Evolutionary conservation across 2,888 invertebrate species (phyloP).

Genomic region (Hypercompe scribonia): DNA sequence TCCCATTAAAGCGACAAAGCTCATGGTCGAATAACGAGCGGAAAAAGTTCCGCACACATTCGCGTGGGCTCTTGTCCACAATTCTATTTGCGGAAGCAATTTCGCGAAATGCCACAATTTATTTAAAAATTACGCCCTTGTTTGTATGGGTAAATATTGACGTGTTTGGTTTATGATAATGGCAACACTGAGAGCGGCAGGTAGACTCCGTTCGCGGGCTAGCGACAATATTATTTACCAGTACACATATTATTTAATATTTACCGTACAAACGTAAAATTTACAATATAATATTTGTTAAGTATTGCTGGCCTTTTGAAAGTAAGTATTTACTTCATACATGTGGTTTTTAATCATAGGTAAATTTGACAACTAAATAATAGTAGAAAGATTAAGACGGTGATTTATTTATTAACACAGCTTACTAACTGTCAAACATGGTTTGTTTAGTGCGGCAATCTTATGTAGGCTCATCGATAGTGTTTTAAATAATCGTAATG

Average conservation of each 20-base stretch:
- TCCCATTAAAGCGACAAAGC: slow-evolving; percentile 62
- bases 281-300: slow-evolving; percentile 85
- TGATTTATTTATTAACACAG: slow-evolving; percentile 52
- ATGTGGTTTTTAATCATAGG: slow-evolving; percentile 83
- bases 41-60: slow-evolving; percentile 80
- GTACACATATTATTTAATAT: slow-evolving; percentile 85
- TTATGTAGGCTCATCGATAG: not conserved
- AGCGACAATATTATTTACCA: slow-evolving; percentile 83
- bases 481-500: not conserved
- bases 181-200: slow-evolving; percentile 82
- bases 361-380: slow-evolving; percentile 80
- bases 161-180: slow-evolving; percentile 87
- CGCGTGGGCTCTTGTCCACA: slow-evolving; percentile 77
- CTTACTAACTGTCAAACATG: slow-evolving; percentile 30
- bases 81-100: slow-evolving; percentile 85
- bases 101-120: slow-evolving; percentile 87
- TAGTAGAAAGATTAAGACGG: slow-evolving; percentile 58
- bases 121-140: slow-evolving; percentile 87
- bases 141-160: slow-evolving; percentile 86
- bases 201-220: slow-evolving; percentile 71
- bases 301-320: slow-evolving; percentile 83
- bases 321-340: slow-evolving; percentile 78
- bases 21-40: slow-evolving; percentile 66
- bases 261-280: slow-evolving; percentile 83
- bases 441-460: not conserved